Percentiles rank a stretch among this genome's conserved stretches.
Evolutionary conservation across 2,888 invertebrate genomes (phyloP).

Genomic region (Gari tellinella): DNA sequence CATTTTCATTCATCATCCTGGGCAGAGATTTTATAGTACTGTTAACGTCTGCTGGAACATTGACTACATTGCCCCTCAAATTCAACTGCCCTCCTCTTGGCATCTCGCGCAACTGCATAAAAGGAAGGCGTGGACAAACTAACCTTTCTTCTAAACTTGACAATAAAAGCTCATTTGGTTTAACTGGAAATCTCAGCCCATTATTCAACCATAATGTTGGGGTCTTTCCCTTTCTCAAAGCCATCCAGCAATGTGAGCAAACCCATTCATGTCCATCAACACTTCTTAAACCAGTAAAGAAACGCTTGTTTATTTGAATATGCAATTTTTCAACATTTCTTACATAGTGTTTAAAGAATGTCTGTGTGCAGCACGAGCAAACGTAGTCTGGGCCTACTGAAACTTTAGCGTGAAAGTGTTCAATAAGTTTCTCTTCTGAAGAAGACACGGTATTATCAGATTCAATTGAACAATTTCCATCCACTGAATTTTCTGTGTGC

Average conservation of each 20-base stretch:
- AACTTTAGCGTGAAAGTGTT: background rate
- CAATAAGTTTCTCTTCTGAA: too few relatives aligned
- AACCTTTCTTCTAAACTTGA: slow-evolving; percentile 50
- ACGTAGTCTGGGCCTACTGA: slow-evolving; percentile 9
- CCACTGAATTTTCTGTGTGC: too few relatives aligned
- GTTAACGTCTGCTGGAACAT: slow-evolving; percentile 53
- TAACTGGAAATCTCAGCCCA: slow-evolving; percentile 39
- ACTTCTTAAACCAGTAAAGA: slow-evolving; percentile 1
- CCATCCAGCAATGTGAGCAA: slow-evolving; percentile 10
- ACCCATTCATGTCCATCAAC: slow-evolving; percentile 24
- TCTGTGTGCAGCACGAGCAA: background rate
- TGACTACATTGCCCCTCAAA: slow-evolving; percentile 49
- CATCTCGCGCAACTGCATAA: slow-evolving; percentile 49
- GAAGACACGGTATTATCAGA: too few relatives aligned
- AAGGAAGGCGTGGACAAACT: slow-evolving; percentile 44
- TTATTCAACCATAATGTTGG: slow-evolving; percentile 25
- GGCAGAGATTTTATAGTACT: slow-evolving; percentile 39
- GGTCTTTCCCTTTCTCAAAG: slow-evolving; percentile 14
- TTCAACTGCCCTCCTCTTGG: slow-evolving; percentile 48
- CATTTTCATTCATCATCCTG: slow-evolving; percentile 33
- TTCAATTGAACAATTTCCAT: too few relatives aligned
- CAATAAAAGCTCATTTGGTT: slow-evolving; percentile 32
- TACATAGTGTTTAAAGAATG: background rate
- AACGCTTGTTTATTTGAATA: background rate
- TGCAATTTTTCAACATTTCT: too few relatives aligned